phyloP scores from a whole-genome alignment of 2,113 vertebrate genomes.

The Istiophorus platypterus region DNA sequence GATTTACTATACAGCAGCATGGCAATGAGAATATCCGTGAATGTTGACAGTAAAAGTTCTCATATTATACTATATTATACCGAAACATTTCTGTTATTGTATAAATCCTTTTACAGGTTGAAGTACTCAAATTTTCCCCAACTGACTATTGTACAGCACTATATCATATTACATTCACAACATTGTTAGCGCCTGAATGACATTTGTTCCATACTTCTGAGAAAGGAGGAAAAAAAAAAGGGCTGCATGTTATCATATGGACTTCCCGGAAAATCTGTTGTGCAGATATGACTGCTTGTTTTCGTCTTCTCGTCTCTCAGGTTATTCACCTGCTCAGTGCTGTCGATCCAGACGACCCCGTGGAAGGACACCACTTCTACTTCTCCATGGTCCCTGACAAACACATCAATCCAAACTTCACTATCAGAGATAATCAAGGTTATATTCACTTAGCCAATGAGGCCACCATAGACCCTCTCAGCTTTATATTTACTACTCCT shows the following conservation, averaged over 20 bases:
- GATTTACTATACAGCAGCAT: conserved; percentile 25
- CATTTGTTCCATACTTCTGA: conserved; percentile 4
- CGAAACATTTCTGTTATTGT: neutral
- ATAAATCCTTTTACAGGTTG: neutral
- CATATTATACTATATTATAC: neutral
- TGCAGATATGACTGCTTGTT: neutral
- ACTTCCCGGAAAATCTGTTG: neutral
- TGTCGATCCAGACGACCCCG: conserved; percentile 89
- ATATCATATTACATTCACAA: neutral
- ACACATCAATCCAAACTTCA: conserved; percentile 88
- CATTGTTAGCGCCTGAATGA: neutral
- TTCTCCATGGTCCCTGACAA: conserved; percentile 87
- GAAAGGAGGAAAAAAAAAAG: conserved; percentile 1
- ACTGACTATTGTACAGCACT: neutral
- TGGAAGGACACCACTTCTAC: conserved; percentile 87
- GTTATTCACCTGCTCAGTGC: conserved; percentile 91
- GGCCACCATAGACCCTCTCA: neutral
- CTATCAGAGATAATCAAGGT: conserved; percentile 93
- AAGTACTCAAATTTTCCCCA: neutral
- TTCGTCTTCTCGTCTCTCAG: conserved; percentile 79
- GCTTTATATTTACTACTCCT: neutral
- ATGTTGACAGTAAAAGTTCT: neutral
- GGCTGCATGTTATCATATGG: neutral
- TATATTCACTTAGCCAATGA: neutral
- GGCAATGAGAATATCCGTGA: conserved; percentile 19